A percentile compares a stretch with the other conserved stretches of the same genome.
These are phyloP conservation scores for Pitta sordida DNA, from an alignment of 2,113 vertebrate species.

Conservation along the genomic window DNA sequence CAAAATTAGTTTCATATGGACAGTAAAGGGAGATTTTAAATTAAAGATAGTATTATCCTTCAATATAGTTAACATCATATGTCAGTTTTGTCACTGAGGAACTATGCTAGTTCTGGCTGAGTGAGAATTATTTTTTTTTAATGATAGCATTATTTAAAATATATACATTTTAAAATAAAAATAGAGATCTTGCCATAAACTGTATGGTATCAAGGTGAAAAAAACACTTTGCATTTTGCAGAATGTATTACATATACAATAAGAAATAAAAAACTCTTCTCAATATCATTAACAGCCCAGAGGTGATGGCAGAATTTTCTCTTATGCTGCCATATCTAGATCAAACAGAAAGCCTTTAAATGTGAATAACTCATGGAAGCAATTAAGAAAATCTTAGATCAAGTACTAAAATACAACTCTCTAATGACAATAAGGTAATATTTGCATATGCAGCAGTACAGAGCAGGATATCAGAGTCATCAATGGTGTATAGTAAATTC, in stretches of 20 bases:
- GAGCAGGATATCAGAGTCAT: background rate
- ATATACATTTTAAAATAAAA: background rate
- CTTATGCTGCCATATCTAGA: fast-evolving
- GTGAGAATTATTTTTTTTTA: background rate
- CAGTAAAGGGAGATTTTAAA: background rate
- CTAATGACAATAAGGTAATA: background rate
- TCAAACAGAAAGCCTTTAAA: background rate
- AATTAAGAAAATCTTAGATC: background rate
- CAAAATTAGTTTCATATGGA: background rate
- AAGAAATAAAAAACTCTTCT: background rate
- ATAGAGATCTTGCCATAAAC: background rate
- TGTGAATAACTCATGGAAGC: background rate
- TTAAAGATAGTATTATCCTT: background rate
- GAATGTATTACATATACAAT: background rate
- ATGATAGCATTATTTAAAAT: background rate
- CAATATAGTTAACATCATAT: background rate
- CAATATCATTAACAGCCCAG: fast-evolving
- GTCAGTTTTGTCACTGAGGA: background rate
- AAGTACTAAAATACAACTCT: background rate
- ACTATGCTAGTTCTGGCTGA: background rate
- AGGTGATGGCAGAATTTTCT: background rate
- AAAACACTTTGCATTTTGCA: background rate
- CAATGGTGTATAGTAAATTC: background rate
- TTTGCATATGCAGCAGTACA: background rate
- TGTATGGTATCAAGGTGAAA: background rate